These are phyloP conservation scores for Cosmopolites sordidus DNA, from an alignment of 2,888 invertebrate species.

Conservation along the genomic window DNA sequence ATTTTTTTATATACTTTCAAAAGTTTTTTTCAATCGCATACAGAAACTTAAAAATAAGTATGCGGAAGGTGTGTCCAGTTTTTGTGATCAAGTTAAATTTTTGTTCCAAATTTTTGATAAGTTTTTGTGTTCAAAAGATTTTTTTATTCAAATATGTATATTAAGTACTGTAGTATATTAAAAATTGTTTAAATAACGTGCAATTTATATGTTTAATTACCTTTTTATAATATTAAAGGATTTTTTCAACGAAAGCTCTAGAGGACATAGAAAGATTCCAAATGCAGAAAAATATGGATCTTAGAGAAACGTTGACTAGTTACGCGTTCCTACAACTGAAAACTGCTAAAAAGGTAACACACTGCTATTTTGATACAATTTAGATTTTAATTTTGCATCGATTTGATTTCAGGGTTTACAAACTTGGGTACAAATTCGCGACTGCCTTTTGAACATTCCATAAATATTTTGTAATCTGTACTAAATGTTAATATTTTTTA, in stretches of 20 bases:
- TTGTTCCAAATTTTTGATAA: too few species aligned
- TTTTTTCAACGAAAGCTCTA: conserved; percentile 63
- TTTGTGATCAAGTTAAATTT: too few species aligned
- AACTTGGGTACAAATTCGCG: conserved; percentile 71
- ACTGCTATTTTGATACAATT: background rate
- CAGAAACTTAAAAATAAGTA: too few species aligned
- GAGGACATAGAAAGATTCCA: conserved; percentile 69
- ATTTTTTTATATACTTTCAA: too few species aligned
- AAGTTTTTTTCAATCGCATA: too few species aligned
- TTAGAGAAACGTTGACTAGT: conserved; percentile 65
- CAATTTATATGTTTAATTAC: too few species aligned
- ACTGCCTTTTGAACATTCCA: conserved; percentile 57
- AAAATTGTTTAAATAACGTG: too few species aligned
- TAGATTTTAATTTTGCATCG: background rate
- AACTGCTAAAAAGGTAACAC: conserved; percentile 65
- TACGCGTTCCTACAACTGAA: conserved; percentile 70
- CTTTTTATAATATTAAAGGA: conserved; percentile 54
- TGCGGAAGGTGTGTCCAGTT: too few species aligned
- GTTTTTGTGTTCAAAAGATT: too few species aligned
- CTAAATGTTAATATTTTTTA: conserved; percentile 1
- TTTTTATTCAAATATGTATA: too few species aligned
- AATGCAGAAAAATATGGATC: conserved; percentile 65
- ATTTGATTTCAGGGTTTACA: conserved; percentile 59
- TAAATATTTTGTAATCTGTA: conserved; percentile 6
- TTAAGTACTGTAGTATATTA: too few species aligned